Percentiles rank a stretch among this genome's conserved stretches.
Conservation (phyloP, 2,797 vertebrate species). For the Graptemys geographica region DNA sequence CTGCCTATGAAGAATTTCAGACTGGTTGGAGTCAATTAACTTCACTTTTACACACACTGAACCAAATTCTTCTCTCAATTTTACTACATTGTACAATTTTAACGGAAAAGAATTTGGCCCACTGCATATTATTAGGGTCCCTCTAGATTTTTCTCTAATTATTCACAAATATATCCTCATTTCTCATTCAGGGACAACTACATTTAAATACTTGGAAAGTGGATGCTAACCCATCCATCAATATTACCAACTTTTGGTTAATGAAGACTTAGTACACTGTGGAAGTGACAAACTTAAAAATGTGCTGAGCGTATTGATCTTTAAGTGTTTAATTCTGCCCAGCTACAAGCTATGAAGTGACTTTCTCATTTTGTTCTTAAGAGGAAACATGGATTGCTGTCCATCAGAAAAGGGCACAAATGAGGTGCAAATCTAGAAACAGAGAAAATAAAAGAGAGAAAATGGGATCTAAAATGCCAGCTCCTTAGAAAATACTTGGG, state of each 20-base stretch:
- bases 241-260: slow-evolving; percentile 30
- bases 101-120: slow-evolving; percentile 30
- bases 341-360: neutral
- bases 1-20: neutral
- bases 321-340: slow-evolving; percentile 32
- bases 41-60: neutral
- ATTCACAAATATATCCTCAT: neutral
- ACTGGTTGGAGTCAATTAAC: neutral
- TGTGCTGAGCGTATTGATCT: neutral
- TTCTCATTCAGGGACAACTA: slow-evolving; percentile 47
- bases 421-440: neutral
- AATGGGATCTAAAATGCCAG: neutral
- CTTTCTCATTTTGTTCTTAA: slow-evolving; percentile 16
- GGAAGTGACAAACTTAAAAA: slow-evolving; percentile 44
- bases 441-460: neutral
- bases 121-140: slow-evolving; percentile 14
- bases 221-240: slow-evolving; percentile 3
- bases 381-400: neutral
- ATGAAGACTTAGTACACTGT: slow-evolving; percentile 48
- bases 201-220: slow-evolving; percentile 51
- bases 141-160: slow-evolving; percentile 6
- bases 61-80: slow-evolving; percentile 15
- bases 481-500: neutral
- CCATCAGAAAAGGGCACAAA: neutral
- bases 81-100: neutral